Base-by-base conservation (phyloP, 2,888 invertebrate genomes). In the Hymenopus coronatus region DNA sequence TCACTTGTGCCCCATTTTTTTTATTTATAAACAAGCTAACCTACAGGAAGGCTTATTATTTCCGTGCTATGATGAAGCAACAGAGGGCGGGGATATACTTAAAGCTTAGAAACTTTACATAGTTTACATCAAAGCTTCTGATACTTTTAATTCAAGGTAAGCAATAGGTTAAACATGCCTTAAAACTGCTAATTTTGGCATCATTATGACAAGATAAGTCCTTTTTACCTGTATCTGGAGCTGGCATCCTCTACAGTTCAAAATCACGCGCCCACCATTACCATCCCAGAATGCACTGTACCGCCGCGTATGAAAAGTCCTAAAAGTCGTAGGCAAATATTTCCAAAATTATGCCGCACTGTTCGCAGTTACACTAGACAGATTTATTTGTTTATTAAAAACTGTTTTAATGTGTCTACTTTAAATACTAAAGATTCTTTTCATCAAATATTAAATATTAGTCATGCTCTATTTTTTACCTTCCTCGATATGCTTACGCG, bases 251-350 rank as follows among this genome's bases (percentile, higher is more conserved):
- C 92, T 92, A 92, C 92, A 93, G 93, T 94, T 94, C 93, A 94
- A 94, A 94, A 94, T 93, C 93, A 94, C 94, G 94, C 94, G 94
- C 94, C 93, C 93, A 93, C 93, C 93, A 93, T 94, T 93, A 91
- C 92, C 92, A 91, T 92, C 92, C 93, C 93, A 93, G 91, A 92
- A 91, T 93, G 92, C 93, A 92, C 91, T 91, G 92, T 91, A 91
- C 91, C 91, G 92, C 92, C 91, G 92, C 92, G 92, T 93, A 92
- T 91, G 92, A 92, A 93, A 92, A 91, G 91, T 91, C 91, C 91
- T 91, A 92, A 91, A 92, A 91, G 91, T 91, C 90, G 90, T 89
- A 83, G 83, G 15, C 54, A 70, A 70, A 70, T 70, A 6, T 70
- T 70, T 20, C 20, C 25, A 70, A 4, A 15, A 15, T 6, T 25